Conservation (phyloP, 2,888 invertebrate genomes). For the Dimorphilus gyrociliatus region DNA sequence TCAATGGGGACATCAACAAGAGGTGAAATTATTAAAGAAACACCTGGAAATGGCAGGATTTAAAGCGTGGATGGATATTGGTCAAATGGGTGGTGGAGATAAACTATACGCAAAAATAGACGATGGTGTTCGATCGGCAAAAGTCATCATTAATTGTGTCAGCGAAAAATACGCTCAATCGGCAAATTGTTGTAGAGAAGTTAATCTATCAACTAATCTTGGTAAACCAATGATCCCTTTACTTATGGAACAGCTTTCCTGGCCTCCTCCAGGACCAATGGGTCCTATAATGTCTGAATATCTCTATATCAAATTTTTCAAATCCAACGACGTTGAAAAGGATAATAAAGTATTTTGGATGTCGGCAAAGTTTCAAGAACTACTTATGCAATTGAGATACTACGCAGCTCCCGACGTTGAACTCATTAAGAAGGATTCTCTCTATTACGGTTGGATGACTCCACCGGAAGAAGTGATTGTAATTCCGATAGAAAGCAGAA, state of each 20-base stretch:
- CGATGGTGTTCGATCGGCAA: slow-evolving; percentile 24
- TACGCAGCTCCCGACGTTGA: slow-evolving; percentile 17
- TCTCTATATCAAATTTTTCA: slow-evolving; percentile 27
- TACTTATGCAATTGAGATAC: slow-evolving; percentile 28
- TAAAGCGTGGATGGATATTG: slow-evolving; percentile 33
- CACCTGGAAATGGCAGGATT: slow-evolving; percentile 29
- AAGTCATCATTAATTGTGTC: slow-evolving; percentile 23
- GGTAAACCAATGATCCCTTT: slow-evolving; percentile 31
- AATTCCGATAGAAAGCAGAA: no score
- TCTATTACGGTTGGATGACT: slow-evolving; percentile 17
- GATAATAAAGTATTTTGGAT: slow-evolving; percentile 26
- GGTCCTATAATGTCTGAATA: slow-evolving; percentile 34
- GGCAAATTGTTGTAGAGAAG: slow-evolving; percentile 33
- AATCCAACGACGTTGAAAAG: slow-evolving; percentile 16
- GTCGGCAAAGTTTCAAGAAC: slow-evolving; percentile 23
- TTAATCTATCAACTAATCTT: slow-evolving; percentile 24
- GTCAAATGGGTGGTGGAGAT: slow-evolving; percentile 36
- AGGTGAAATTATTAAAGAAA: slow-evolving; percentile 24
- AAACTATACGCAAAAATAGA: slow-evolving; percentile 32
- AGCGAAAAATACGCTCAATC: slow-evolving; percentile 29
- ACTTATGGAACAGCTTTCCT: slow-evolving; percentile 26
- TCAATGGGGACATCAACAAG: slow-evolving; percentile 31
- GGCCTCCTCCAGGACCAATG: slow-evolving; percentile 34
- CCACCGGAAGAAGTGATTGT: slow-evolving; percentile 17
- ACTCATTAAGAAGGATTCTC: slow-evolving; percentile 3